Conservation (phyloP, 2,888 invertebrate genomes). For the Erebia epiphron region DNA sequence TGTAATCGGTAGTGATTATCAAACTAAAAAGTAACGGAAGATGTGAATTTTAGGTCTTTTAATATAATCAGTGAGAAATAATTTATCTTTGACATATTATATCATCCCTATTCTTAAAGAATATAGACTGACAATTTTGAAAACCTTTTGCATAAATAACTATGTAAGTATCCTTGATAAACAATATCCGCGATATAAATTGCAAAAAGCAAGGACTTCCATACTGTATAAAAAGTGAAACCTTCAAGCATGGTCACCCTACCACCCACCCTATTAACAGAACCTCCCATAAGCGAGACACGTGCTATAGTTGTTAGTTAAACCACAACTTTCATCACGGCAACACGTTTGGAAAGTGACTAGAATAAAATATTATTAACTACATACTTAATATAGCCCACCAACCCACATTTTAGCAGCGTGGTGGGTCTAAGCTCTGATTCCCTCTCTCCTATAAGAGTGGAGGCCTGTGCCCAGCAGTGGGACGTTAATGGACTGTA, state of each 20-base stretch:
- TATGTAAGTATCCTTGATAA: background rate
- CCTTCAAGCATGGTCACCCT: conserved; percentile 23
- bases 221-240: conserved; percentile 8
- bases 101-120: background rate
- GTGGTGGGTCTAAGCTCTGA: too few relatives aligned
- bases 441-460: background rate
- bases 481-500: too few relatives aligned
- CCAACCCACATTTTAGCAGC: too few relatives aligned
- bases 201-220: conserved; percentile 15
- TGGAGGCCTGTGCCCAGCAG: too few relatives aligned
- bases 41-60: too few relatives aligned
- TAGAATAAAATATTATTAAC: background rate
- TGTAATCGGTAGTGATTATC: too few relatives aligned
- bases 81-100: background rate
- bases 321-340: conserved; percentile 45
- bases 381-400: too few relatives aligned
- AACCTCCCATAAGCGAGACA: conserved; percentile 40
- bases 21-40: too few relatives aligned
- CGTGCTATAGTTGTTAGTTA: conserved; percentile 58
- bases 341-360: conserved; percentile 41
- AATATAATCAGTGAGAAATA: too few relatives aligned
- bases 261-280: conserved; percentile 29
- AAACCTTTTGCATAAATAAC: background rate
- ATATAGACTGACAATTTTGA: background rate
- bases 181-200: conserved; percentile 10